phyloP scores from a whole-genome alignment of 1,140 invertebrate species.

The Ridgeia piscesae region DNA sequence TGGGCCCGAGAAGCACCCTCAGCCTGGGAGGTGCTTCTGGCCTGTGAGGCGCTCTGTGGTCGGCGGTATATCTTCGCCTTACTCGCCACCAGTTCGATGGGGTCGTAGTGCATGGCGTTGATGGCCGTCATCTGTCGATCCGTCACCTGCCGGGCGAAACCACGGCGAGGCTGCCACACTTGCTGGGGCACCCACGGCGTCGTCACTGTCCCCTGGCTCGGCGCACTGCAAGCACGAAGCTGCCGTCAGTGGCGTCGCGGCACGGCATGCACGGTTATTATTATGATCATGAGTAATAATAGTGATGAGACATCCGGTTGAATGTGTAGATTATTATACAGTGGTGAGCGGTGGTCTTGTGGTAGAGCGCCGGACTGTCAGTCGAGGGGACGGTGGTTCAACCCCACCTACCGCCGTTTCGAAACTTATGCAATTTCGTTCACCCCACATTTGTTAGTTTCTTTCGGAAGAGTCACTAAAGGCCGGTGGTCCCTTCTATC shows the following conservation, averaged over 20 bases:
- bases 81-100: background rate
- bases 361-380: no score
- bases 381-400: no score
- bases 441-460: no score
- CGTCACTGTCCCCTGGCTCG: background rate
- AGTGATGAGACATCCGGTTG: no score
- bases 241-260: background rate
- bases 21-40: no score
- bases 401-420: no score
- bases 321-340: no score
- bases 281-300: no score
- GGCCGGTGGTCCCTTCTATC: no score
- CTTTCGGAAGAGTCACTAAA: no score
- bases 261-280: background rate
- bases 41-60: background rate
- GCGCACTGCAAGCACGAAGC: background rate
- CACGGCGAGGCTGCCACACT: background rate
- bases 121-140: background rate
- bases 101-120: background rate
- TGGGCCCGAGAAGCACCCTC: background rate
- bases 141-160: background rate
- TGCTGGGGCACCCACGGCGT: background rate
- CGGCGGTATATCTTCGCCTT: background rate
- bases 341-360: no score
- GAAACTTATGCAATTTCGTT: no score